Conservation (phyloP, 1,140 invertebrate species). For the Steinernema khuongi region DNA sequence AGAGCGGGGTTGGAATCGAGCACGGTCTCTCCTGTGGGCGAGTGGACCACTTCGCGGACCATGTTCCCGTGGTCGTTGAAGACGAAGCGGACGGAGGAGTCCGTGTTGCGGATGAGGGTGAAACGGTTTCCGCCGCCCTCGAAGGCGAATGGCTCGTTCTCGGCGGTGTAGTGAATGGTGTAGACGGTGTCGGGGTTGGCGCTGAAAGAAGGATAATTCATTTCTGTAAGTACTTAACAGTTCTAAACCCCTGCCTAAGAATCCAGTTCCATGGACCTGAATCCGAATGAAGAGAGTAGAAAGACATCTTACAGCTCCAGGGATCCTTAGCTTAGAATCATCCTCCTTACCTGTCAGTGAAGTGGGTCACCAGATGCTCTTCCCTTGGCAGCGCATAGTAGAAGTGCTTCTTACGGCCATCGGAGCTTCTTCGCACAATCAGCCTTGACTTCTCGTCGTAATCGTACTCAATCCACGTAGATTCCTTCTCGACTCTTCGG, state of each 20-base stretch:
- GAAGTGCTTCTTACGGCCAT: not conserved
- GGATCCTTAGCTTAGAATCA: no score
- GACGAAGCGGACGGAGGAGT: not conserved
- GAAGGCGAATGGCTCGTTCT: constrained; percentile 8
- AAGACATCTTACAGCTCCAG: no score
- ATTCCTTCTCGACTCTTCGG: not conserved
- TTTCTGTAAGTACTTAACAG: no score
- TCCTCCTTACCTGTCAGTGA: constrained; percentile 3
- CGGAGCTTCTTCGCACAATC: not conserved
- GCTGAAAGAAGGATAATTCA: not conserved
- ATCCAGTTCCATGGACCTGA: no score
- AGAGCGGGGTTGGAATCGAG: not conserved
- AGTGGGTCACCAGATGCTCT: not conserved
- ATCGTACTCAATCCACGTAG: not conserved
- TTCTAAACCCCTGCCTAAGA: no score
- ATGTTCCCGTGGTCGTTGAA: constrained; percentile 19
- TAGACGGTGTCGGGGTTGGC: not conserved
- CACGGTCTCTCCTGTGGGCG: not conserved
- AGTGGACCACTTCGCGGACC: not conserved
- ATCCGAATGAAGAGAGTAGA: no score
- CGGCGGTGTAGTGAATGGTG: constrained; percentile 4
- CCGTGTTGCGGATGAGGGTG: not conserved
- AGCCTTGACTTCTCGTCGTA: constrained; percentile 7
- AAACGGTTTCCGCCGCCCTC: not conserved
- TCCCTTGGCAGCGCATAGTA: constrained; percentile 3